Base-by-base conservation (phyloP, 2,888 invertebrate genomes). In the Odontomyia ornata region DNA sequence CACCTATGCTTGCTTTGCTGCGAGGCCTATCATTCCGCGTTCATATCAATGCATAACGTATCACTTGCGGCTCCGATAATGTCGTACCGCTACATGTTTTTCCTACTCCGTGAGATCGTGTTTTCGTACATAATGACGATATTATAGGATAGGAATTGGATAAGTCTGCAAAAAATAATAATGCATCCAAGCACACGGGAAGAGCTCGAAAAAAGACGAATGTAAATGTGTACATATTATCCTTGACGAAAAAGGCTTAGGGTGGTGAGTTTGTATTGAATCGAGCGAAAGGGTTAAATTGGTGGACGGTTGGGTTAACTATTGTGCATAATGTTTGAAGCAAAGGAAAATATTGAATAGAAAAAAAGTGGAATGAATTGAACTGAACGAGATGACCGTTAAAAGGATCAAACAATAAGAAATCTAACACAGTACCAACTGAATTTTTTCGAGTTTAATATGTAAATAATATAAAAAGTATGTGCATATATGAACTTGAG, bases 81-180 rank as follows among this genome's bases (percentile, higher is more conserved):
- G 36, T 72, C 52, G 56, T 57, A 73, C 46, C 69, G 69, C 47
- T 69, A 21, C 73, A 11, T 23, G 27, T 57, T 73, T 73, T 73
- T 57, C 57, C 15, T 57, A 23, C 36, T 28, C 21, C 36, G 23
- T 23, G 21, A 21, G 60, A 57, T 73, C 73, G 60, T 43, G 72
- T 72, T 72, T 56, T 72, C 56, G 21, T 73, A 73, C 15, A 47
- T 73, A 73, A 73, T 73, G 73, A 73, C 73, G 36, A 73, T 43
- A 60, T 73, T 73, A 73, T 57, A 18, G 57, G 56, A 72, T 5
- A 28, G 18, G 56, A 73, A 73, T 73, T 23, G 57, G 57, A 36
- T n/a, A 52, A 21, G 23, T 18, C 30, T 1, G 15, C 25, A 73
- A 73, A 73, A 73, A 73, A 21, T 23, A 67, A 23, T 46, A 27